These are phyloP conservation scores for Dendroctonus ponderosae DNA, from an alignment of 1,140 invertebrate genomes.

Conservation along the genomic window DNA sequence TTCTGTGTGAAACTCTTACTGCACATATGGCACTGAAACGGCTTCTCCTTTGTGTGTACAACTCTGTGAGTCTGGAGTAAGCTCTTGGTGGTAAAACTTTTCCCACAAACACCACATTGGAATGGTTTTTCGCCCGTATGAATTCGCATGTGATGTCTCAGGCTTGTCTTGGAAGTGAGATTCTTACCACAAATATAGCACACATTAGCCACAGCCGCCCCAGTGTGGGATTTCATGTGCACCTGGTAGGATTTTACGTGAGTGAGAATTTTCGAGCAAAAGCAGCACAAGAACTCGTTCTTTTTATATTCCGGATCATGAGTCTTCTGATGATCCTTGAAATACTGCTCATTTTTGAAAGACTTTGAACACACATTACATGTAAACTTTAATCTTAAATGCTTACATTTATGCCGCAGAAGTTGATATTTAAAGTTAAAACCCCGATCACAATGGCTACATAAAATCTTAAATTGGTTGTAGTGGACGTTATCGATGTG, in stretches of 20 bases:
- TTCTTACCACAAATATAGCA: conserved; percentile 58
- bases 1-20: conserved; percentile 44
- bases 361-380: conserved; percentile 37
- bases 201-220: conserved; percentile 6
- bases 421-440: conserved; percentile 22
- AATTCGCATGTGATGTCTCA: conserved; percentile 59
- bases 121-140: conserved; percentile 73
- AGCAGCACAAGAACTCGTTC: conserved; percentile 21
- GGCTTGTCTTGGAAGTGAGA: conserved; percentile 34
- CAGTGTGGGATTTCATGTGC: conserved; percentile 27
- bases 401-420: conserved; percentile 15
- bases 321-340: conserved; percentile 34
- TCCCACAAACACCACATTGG: conserved; percentile 66
- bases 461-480: conserved; percentile 20
- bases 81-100: conserved; percentile 53
- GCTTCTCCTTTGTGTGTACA: conserved; percentile 52
- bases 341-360: conserved; percentile 37
- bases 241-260: conserved; percentile 29
- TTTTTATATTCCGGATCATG: conserved; percentile 33
- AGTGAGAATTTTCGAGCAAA: conserved; percentile 31
- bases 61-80: conserved; percentile 56
- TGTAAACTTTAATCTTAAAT: conserved; percentile 24
- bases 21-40: conserved; percentile 46
- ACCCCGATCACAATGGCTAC: conserved; percentile 19
- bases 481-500: conserved; percentile 27